Evolutionary conservation across 2,797 vertebrate species (phyloP), one percentile per base, ranked within the genome.

Genomic region (Cirrhinus molitorella): DNA sequence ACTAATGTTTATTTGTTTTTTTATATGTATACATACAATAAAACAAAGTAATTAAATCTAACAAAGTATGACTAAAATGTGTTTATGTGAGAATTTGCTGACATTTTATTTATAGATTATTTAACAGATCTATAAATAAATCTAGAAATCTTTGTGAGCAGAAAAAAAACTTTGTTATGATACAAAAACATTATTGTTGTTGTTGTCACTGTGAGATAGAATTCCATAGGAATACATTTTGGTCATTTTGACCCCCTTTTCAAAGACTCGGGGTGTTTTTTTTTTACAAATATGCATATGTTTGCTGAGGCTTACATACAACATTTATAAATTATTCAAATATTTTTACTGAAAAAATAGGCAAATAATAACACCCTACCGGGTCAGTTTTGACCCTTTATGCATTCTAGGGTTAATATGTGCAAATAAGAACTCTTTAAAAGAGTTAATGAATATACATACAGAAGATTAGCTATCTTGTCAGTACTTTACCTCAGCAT

Each of bases 351-450:
- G 10, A 31, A 31, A 19, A 72, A 51, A 43, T 25, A 4, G 37
- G 34, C 13, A 23, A 37, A 37, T 49, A n/a, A 53, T 31, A 74
- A 37, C 1, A 75, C 4, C 51, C 51, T 75, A 43, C 23, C 0
- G 3, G 53, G n/a, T 59, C 73, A 76, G n/a, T 25, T 34, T 43
- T 43, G n/a, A 65, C 40, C 16, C 7, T 49, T 66, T 16, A 23
- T 66, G 76, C 76, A 79, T 79, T 79, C 76, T 79, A 66, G 8
- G 76, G 76, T 79, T 79, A 79, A 47, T 45, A 47, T 55, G 31
- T 55, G 21, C 31, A 23, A 40, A 45, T 77, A 23, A 77, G 16
- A 43, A 47, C 57, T 63, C 75, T n/a, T 40, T 40, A 13, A 31
- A 63, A 31, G 17, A 43, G 53, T 76, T 76, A 43, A 43, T n/a